These are phyloP conservation scores for Prionailurus bengalensis DNA, from an alignment of 2,113 vertebrate genomes.

Conservation along the genomic window DNA sequence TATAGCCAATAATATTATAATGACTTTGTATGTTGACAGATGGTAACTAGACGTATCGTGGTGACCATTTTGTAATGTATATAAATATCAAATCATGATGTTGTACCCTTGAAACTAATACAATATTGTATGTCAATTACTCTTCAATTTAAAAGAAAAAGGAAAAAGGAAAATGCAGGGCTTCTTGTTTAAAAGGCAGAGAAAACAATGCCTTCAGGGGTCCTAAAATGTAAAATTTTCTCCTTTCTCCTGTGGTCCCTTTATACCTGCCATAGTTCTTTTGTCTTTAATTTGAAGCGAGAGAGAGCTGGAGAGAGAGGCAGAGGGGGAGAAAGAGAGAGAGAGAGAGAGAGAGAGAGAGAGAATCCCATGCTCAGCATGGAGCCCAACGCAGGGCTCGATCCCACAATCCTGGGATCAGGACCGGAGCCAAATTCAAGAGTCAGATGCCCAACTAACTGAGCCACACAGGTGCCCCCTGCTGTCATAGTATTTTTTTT, in stretches of 20 bases:
- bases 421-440: too few species aligned
- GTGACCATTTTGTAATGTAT: neutral
- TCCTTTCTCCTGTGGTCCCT: neutral
- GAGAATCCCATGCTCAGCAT: too few species aligned
- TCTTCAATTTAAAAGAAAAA: neutral
- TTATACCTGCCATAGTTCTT: neutral
- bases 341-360: too few species aligned
- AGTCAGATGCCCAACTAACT: too few species aligned
- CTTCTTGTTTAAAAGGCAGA: neutral
- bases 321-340: too few species aligned
- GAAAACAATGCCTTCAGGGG: neutral
- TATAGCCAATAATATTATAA: neutral
- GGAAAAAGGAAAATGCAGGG: neutral
- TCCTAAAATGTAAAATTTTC: neutral
- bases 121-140: neutral
- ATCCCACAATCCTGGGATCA: too few species aligned
- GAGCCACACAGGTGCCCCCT: too few species aligned
- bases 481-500: neutral
- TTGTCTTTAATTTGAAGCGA: too few species aligned
- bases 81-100: neutral
- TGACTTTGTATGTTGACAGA: neutral
- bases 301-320: too few species aligned
- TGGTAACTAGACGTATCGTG: neutral
- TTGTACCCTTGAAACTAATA: neutral
- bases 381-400: too few species aligned